These are phyloP conservation scores for Hyposoter dolosus DNA, from an alignment of 2,888 invertebrate species.

Conservation along the genomic window DNA sequence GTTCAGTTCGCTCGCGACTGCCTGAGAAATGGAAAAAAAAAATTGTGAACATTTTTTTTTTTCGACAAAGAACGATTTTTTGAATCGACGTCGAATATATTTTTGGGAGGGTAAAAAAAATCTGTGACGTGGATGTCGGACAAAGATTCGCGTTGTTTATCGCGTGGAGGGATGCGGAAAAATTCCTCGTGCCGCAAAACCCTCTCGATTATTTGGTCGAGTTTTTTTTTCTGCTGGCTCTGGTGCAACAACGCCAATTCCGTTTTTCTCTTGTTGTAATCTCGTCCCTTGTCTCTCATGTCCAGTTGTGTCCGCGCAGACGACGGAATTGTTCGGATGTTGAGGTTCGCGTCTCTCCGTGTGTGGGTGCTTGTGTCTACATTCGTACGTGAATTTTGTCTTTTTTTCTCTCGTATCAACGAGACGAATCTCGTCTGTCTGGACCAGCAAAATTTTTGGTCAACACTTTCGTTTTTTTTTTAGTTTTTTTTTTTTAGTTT, in stretches of 20 bases:
- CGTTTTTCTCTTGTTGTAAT: conserved; percentile 37
- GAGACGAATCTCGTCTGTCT: conserved; percentile 59
- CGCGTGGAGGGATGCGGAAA: neutral
- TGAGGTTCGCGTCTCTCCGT: neutral
- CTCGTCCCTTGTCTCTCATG: conserved; percentile 23
- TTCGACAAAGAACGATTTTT: neutral
- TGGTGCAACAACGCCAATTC: conserved; percentile 50
- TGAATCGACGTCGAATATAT: neutral
- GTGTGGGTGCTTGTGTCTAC: neutral
- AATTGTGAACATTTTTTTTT: no score
- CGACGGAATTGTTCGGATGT: conserved; percentile 36
- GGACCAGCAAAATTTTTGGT: conserved; percentile 60
- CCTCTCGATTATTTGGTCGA: conserved; percentile 37
- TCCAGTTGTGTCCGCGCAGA: neutral
- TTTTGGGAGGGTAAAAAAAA: neutral
- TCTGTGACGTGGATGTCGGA: neutral
- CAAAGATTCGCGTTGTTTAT: neutral
- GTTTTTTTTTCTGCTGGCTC: conserved; percentile 34
- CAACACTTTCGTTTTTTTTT: conserved; percentile 31
- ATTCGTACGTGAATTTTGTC: neutral
- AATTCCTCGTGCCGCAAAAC: neutral
- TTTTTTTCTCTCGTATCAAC: neutral
- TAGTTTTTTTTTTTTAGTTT: conserved; percentile 17
- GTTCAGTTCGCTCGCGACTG: no score
- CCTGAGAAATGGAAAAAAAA: neutral